Conservation (phyloP, 2,797 vertebrate species). For the Falco berigora region DNA sequence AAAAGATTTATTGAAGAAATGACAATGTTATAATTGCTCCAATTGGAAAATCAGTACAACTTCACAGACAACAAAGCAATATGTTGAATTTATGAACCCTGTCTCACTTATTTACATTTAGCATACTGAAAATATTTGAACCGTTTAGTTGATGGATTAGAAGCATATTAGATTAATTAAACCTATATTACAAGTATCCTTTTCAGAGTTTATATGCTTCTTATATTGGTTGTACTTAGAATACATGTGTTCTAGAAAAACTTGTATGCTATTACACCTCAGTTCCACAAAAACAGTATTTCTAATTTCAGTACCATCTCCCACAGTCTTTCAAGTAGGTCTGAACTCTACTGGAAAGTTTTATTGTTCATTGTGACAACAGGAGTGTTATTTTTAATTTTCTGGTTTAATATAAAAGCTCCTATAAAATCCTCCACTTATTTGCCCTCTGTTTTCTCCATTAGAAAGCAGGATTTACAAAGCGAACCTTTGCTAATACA, state of each 20-base stretch:
- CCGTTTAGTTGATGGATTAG: neutral
- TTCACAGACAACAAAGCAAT: neutral
- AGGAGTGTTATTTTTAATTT: neutral
- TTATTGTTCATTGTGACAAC: neutral
- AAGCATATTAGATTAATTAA: slow-evolving; percentile 1
- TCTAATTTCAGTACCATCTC: neutral
- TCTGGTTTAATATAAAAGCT: neutral
- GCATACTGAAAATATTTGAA: neutral
- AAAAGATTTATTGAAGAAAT: slow-evolving; percentile 11
- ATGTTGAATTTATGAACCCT: slow-evolving; percentile 11
- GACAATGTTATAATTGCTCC: neutral
- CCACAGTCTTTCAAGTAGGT: neutral
- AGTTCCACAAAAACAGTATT: neutral
- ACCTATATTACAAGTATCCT: neutral
- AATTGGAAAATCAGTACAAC: neutral
- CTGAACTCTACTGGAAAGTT: neutral
- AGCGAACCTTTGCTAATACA: neutral
- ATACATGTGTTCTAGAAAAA: neutral
- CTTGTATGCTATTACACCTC: neutral
- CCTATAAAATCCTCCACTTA: neutral
- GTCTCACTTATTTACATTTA: slow-evolving; percentile 7
- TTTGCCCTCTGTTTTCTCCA: neutral
- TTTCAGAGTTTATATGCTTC: neutral
- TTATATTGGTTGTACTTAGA: neutral
- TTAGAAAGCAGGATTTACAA: neutral